Base-by-base conservation (phyloP, 2,888 invertebrate species). In the Thymelicus sylvestris region DNA sequence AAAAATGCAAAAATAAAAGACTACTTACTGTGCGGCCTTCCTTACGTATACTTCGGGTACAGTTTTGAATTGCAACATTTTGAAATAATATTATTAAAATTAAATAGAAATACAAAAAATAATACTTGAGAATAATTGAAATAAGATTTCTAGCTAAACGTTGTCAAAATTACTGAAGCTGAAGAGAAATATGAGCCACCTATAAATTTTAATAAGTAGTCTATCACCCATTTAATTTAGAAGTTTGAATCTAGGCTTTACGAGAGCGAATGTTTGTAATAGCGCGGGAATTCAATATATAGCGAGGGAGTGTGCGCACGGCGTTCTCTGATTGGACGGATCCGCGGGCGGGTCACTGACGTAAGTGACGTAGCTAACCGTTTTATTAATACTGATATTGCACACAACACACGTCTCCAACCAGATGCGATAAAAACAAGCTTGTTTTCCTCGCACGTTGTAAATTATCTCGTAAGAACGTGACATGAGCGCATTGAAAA, bases 181-280 rank as follows among this genome's bases (percentile, higher is more conserved):
- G 83, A 92, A 91, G 79, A 94, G 78, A 83, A 93, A 89, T 90
- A 95, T 91, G 83, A 95, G 82, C 95, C 94, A 87, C 90, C 90
- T 84, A 90, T 92, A 91, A 78, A 87, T 91, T 83, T 85, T 88
- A 74, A 88, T 91, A 77, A 88, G 90, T 79, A 90, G 83, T 88
- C 84, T 92, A 85, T 88, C 86, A 90, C 92, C 93, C 93, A 93
- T 93, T 93, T 92, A 92, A 90, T 78, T 74, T 72, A 75, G 75
- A 75, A 79, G 77, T 77, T 73, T 68, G 65, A 71, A 75, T 76
- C 77, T 76, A 78, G 79, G 80, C 77, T 78, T 79, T 81, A 78
- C 79, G 81, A 82, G 77, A 74, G 75, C 73, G 78, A 86, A 83
- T 87, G 85, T 73, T 78, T 80, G 75, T 71, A 66, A 59, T 78